Evolutionary conservation across 2,797 vertebrate species (phyloP).

Genomic region (Cyclura pinguis): DNA sequence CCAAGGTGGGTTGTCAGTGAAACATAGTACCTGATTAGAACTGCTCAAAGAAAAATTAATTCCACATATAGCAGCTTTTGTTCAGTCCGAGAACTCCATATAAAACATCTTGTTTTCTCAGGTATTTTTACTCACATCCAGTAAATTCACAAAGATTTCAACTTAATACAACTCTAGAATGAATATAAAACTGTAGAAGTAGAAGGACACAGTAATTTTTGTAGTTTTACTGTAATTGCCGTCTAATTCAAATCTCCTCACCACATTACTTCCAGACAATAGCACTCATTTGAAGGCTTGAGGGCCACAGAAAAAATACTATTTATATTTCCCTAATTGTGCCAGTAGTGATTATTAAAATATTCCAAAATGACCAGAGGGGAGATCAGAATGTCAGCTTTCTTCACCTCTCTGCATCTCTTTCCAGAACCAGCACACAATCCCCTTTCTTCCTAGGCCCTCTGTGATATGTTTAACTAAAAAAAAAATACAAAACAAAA

Average conservation of each 20-base stretch:
- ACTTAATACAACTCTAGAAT: not conserved
- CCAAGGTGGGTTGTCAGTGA: too few species aligned
- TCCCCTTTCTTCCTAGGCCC: not conserved
- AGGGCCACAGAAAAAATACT: not conserved
- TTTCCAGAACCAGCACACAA: not conserved
- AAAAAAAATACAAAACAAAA: too few species aligned
- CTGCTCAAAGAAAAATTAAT: too few species aligned
- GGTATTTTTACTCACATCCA: not conserved
- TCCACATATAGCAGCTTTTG: too few species aligned
- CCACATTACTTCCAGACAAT: not conserved
- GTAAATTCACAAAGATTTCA: not conserved
- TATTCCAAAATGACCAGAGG: not conserved
- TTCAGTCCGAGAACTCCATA: too few species aligned
- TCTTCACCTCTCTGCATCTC: not conserved
- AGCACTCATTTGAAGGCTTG: not conserved
- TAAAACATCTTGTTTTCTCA: not conserved
- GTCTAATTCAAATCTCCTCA: not conserved
- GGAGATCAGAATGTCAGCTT: not conserved
- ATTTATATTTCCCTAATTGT: not conserved
- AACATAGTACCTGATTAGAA: too few species aligned
- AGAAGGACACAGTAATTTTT: not conserved
- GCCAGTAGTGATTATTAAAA: not conserved
- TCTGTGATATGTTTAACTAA: not conserved
- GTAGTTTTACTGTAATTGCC: not conserved
- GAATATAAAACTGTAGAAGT: not conserved